Evolutionary conservation across 2,888 invertebrate species (phyloP), one percentile per base, ranked within the genome.

Genomic region (Tethea ocularis): DNA sequence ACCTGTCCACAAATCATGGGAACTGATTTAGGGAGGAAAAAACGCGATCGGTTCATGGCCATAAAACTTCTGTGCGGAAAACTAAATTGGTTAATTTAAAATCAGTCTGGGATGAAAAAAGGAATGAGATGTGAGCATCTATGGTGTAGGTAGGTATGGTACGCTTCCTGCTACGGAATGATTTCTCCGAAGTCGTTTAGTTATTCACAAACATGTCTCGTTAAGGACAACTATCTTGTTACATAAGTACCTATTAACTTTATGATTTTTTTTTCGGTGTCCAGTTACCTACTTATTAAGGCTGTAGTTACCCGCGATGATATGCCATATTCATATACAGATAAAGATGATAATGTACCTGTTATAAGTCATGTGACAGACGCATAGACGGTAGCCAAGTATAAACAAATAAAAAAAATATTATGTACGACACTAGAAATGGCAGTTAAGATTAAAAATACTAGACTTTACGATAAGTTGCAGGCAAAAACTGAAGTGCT

Each of bases 1-100:
- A 91, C 92, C 92, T 92, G 92, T 87, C 87, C 82, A 84, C 85
- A 86, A 88, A 89, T 86, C 90, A 89, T 90, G 91, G 87, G 91
- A 91, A 90, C 83, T 80, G 75, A 78, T 81, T 77, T 78, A 72
- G 75, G 82, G 82, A 82, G 82, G 80, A 79, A 74, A 66, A 66
- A 61, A 33, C 29, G 11, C 36, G 61, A 65, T 63, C 61, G 66
- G 67, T 74, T 74, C 70, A 74, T 65, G 71, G 68, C 69, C 66
- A 67, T 71, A 68, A 69, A 67, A 15, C 53, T 26, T 53, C 26
- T 29, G 54, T 33, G 33, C 33, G 33, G 33, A 33, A 36, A 20
- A 20, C 33, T 54, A 22, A 54, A 33, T 24, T 22, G 7, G 33
- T 29, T 29, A 52, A 29, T 52, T 52, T 52, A 29, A 52, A 52